These are phyloP conservation scores for Crioceris asparagi DNA, from an alignment of 2,888 invertebrate species.

Conservation along the genomic window DNA sequence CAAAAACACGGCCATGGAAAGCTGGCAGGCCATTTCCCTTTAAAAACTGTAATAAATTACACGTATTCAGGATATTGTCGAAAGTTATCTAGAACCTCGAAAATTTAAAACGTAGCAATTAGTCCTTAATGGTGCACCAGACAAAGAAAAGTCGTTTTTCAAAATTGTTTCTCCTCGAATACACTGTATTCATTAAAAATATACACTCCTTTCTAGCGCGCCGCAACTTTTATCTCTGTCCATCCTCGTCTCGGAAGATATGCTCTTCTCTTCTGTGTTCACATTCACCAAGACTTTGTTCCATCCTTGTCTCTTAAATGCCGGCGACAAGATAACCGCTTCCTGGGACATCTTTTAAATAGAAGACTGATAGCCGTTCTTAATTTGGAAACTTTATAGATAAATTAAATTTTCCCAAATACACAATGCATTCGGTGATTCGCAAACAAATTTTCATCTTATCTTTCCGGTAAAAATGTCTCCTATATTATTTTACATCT, in stretches of 20 bases:
- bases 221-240: no score
- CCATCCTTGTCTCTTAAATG: conserved; percentile 18
- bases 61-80: conserved; percentile 35
- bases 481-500: no score
- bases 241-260: conserved; percentile 9
- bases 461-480: no score
- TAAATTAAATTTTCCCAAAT: conserved; percentile 33
- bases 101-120: conserved; percentile 40
- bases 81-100: conserved; percentile 33
- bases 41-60: conserved; percentile 31
- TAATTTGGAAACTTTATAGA: conserved; percentile 34
- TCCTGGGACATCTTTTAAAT: conserved; percentile 33
- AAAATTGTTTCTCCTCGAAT: conserved; percentile 38
- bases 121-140: conserved; percentile 37
- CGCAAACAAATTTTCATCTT: no score
- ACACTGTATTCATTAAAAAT: conserved; percentile 32
- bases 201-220: conserved; percentile 15
- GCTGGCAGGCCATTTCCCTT: conserved; percentile 14
- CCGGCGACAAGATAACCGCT: conserved; percentile 16
- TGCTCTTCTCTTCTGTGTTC: not conserved
- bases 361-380: conserved; percentile 35
- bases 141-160: conserved; percentile 41
- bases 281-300: conserved; percentile 1
- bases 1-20: no score
- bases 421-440: no score